Conservation (phyloP, 2,888 invertebrate species). For the Sphaerophoria rueppellii region DNA sequence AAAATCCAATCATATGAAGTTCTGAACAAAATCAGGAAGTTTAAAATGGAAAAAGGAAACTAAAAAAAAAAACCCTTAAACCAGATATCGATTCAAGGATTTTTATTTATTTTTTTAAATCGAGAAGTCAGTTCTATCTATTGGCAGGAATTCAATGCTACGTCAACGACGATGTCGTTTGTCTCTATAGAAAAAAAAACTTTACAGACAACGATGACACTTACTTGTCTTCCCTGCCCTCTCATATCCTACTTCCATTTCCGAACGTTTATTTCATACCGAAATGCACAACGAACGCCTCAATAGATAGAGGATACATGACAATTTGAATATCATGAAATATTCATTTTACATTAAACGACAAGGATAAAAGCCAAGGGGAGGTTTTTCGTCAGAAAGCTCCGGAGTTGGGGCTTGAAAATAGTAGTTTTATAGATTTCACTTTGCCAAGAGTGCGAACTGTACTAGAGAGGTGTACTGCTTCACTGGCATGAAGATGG, state of each 20-base stretch:
- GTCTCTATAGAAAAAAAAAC: constrained; percentile 34
- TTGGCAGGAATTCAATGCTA: constrained; percentile 62
- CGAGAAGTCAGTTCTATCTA: constrained; percentile 53
- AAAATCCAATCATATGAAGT: constrained; percentile 38
- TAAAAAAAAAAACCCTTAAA: constrained; percentile 14
- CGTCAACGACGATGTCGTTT: constrained; percentile 41
- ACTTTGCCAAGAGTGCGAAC: constrained; percentile 50
- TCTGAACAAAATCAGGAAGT: constrained; percentile 34
- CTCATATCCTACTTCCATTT: background rate
- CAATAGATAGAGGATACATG: constrained; percentile 45
- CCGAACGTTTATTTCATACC: constrained; percentile 11
- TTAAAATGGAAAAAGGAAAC: constrained; percentile 74
- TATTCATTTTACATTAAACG: constrained; percentile 67
- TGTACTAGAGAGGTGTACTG: constrained; percentile 30
- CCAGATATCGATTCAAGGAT: constrained; percentile 52
- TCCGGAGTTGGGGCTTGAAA: background rate
- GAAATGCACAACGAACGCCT: constrained; percentile 19
- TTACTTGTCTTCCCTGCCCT: constrained; percentile 17
- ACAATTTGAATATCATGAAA: constrained; percentile 73
- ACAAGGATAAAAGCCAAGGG: constrained; percentile 43
- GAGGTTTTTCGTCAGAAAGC: background rate
- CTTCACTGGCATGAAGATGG: constrained; percentile 10
- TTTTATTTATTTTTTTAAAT: constrained; percentile 35
- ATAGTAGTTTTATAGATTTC: constrained; percentile 56
- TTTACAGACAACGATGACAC: constrained; percentile 68